Evolutionary conservation across 2,797 vertebrate genomes (phyloP).

Genomic region (Taeniopygia guttata): DNA sequence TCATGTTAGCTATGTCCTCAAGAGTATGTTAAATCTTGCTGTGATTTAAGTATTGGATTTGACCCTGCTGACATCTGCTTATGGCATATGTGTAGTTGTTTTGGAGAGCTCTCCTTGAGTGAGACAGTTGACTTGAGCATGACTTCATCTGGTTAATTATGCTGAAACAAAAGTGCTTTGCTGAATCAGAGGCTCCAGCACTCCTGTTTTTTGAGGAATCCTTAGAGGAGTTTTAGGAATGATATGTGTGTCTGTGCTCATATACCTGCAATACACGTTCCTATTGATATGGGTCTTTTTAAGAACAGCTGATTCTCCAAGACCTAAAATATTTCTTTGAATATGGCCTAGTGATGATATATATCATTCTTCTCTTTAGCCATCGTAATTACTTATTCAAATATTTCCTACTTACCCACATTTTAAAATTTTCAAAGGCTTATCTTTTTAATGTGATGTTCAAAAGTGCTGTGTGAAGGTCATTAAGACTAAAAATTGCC

Average conservation of each 20-base stretch:
- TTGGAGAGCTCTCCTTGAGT: neutral
- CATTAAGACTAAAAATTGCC: conserved; percentile 73
- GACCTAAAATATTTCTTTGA: conserved; percentile 13
- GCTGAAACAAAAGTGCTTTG: neutral
- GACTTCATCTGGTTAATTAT: neutral
- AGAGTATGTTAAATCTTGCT: neutral
- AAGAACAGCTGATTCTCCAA: neutral
- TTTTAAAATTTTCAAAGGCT: conserved; percentile 68
- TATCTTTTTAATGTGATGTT: conserved; percentile 72
- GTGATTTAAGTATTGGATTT: neutral
- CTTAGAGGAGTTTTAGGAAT: neutral
- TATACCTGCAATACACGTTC: neutral
- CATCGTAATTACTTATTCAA: conserved; percentile 64
- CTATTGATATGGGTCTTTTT: neutral
- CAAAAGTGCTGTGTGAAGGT: conserved; percentile 62
- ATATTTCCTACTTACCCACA: conserved; percentile 65
- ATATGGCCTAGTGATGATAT: conserved; percentile 8
- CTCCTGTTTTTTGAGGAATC: neutral
- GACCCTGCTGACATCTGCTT: neutral
- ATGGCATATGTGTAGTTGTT: neutral
- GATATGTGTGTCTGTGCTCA: neutral
- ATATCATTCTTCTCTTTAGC: conserved; percentile 34
- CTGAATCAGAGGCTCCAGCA: neutral
- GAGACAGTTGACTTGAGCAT: neutral
- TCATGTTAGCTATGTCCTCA: neutral